Conservation (phyloP, 2,113 vertebrate species). For the Oryzias celebensis region DNA sequence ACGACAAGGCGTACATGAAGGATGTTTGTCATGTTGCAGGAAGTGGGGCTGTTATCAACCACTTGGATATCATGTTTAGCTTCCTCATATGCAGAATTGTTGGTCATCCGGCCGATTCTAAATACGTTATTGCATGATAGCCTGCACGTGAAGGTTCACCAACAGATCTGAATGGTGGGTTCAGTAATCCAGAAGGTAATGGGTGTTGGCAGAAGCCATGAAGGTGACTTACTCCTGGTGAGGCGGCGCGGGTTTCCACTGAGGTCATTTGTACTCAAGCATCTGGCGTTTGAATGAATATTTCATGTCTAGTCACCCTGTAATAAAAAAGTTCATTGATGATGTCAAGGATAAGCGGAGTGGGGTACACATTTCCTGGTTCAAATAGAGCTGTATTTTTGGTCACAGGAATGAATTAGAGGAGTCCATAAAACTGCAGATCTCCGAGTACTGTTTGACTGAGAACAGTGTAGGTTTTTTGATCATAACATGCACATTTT, state of each 20-base stretch:
- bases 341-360: background rate
- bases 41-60: slow-evolving; percentile 21
- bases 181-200: slow-evolving; percentile 4
- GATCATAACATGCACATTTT: no score
- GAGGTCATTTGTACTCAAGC: background rate
- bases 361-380: background rate
- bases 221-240: slow-evolving; percentile 4
- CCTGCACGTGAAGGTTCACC: background rate
- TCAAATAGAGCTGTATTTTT: no score
- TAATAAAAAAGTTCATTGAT: background rate
- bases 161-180: slow-evolving; percentile 12
- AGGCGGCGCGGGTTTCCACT: background rate
- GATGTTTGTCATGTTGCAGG: slow-evolving; percentile 16
- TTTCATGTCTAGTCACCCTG: background rate
- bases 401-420: no score
- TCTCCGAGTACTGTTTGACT: no score
- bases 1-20: slow-evolving; percentile 3
- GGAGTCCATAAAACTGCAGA: no score
- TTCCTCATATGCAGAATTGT: slow-evolving; percentile 10
- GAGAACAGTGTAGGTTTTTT: no score
- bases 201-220: slow-evolving; percentile 1
- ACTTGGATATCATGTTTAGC: slow-evolving; percentile 7
- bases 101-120: slow-evolving; percentile 17
- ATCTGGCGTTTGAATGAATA: background rate
- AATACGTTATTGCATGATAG: slow-evolving; percentile 3